Base-by-base conservation (phyloP, 2,113 vertebrate genomes). In the Ceyx melanurus region DNA sequence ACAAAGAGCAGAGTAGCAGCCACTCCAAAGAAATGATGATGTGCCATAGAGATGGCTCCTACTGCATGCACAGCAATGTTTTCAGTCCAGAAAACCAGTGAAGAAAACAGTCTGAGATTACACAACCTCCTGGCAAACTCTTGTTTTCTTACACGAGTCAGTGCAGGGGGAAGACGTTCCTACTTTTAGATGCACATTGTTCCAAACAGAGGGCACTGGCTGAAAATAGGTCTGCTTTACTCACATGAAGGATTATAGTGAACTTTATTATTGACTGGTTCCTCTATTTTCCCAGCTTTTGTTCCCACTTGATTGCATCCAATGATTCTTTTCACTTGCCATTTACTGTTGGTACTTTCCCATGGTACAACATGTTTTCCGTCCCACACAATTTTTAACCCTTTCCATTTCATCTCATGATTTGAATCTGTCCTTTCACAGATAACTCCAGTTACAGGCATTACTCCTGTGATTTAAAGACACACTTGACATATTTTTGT, bases 1-100 rank as follows among this genome's bases (percentile, higher is more conserved):
- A 31, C 26, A 29, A 10, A 23, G 33, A 20, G 33, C 12, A 2
- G 6, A 31, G 7, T 7, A 12, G 33, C 40, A 20, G n/a, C 28
- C 16, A n/a, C 31, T 22, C 25, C 37, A 60, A 54, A 28, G 29
- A 37, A 51, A 74, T 1, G 1, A 22, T 10, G 26, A n/a, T 7
- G 28, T 82, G 35, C 53, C 10, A 3, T 12, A 29, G 0, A 40
- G 51, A 19, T 1, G 7, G 42, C 33, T 17, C 9, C 17, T 9
- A 6, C 0, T 17, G 29, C 13, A 12, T 5, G 17, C 54, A 37
- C 13, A 62, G 42, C 31, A 33, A 5, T 1, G 19, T 42, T 72
- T 60, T 37, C 42, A 28, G 35, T 37, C 35, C 35, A 35, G 35
- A 35, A 35, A 35, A 35, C 7, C 35, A 35, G 35, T 35, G 7